Percentiles rank a stretch among this genome's conserved stretches.
phyloP scores from a whole-genome alignment of 2,888 invertebrate genomes.

The Cinara cedri region DNA sequence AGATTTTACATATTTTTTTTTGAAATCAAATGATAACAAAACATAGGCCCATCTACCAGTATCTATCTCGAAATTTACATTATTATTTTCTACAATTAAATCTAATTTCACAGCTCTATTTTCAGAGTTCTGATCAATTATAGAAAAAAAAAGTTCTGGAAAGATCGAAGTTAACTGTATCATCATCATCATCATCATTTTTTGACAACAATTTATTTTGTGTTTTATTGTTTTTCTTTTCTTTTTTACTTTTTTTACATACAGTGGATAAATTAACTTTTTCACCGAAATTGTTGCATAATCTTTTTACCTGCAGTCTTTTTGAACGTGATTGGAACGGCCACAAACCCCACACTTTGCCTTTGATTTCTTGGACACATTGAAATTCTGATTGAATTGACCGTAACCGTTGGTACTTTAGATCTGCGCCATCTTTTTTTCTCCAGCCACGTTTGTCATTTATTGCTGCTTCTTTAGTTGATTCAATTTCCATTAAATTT shows the following conservation, averaged over 20 bases:
- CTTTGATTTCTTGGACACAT: not conserved
- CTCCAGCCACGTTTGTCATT: not conserved
- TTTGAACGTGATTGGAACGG: not conserved
- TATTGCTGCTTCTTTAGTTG: not conserved
- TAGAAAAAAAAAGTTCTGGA: not conserved
- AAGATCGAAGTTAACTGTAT: constrained; percentile 11
- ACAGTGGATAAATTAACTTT: not conserved
- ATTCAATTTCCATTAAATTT: not conserved
- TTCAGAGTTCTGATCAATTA: constrained; percentile 8
- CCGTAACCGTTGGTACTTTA: not conserved
- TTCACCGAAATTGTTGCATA: not conserved
- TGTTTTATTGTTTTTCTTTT: not conserved
- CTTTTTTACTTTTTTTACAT: constrained; percentile 9
- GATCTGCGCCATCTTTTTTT: not conserved
- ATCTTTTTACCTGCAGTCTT: not conserved
- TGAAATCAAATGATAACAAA: no score
- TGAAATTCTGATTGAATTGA: not conserved
- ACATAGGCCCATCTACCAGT: not conserved
- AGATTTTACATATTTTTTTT: no score
- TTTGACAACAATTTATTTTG: constrained; percentile 14
- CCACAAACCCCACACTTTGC: not conserved
- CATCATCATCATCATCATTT: not conserved
- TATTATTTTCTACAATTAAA: constrained; percentile 17
- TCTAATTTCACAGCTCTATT: not conserved
- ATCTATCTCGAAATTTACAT: not conserved